phyloP scores from a whole-genome alignment of 2,797 vertebrate genomes.

The Eremophila alpestris region DNA sequence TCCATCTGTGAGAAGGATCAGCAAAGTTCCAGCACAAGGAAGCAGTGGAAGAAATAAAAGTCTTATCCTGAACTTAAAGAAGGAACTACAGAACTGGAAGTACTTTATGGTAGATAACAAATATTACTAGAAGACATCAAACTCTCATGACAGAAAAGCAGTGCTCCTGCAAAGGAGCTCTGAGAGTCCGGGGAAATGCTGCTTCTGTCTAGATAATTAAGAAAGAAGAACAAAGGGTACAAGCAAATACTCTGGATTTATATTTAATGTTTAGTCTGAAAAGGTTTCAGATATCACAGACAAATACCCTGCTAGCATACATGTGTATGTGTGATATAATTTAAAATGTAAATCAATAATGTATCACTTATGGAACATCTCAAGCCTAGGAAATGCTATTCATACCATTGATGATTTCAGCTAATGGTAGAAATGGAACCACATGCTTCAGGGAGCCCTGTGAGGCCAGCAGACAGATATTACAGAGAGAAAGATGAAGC shows the following conservation, averaged over 20 bases:
- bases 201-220: not conserved
- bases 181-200: not conserved
- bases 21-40: not conserved
- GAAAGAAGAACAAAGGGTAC: not conserved
- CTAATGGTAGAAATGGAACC: not conserved
- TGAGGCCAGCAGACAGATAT: not conserved
- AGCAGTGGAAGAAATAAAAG: not conserved
- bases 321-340: not conserved
- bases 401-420: not conserved
- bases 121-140: not conserved
- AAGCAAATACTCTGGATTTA: not conserved
- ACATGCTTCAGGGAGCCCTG: not conserved
- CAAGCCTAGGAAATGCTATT: not conserved
- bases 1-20: not conserved
- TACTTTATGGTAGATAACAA: not conserved
- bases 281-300: not conserved
- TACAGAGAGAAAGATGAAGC: not conserved
- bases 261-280: not conserved
- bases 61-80: not conserved
- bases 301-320: not conserved
- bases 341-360: conserved; percentile 13
- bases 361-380: not conserved
- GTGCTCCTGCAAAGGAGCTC: not conserved
- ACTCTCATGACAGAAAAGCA: not conserved
- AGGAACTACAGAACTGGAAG: not conserved